Evolutionary conservation across 2,888 invertebrate genomes (phyloP).

Genomic region (Drepanosiphum platanoidis): DNA sequence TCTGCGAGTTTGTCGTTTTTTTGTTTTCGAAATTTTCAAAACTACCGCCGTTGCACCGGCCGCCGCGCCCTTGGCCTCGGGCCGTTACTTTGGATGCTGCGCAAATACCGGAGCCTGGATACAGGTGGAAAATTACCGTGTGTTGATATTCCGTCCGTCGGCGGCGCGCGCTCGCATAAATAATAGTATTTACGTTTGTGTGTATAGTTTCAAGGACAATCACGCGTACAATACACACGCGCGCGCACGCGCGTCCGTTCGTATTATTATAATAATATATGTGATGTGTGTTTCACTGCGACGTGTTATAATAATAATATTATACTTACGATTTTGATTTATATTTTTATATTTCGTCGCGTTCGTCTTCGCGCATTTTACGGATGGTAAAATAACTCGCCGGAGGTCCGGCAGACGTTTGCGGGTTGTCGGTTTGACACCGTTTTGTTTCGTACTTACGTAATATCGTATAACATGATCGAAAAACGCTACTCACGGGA

Average conservation of each 20-base stretch:
- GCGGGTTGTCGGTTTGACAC: no score
- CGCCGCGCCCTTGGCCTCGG: neutral
- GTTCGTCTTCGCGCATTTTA: slow-evolving; percentile 16
- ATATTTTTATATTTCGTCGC: neutral
- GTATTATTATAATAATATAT: no score
- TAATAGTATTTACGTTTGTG: slow-evolving; percentile 33
- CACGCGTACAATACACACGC: neutral
- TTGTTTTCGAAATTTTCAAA: neutral
- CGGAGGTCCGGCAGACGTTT: no score
- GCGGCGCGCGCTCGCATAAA: slow-evolving; percentile 41
- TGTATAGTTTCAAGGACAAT: slow-evolving; percentile 47
- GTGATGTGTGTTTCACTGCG: no score
- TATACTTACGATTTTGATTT: no score
- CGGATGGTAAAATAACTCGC: no score
- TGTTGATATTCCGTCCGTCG: slow-evolving; percentile 20
- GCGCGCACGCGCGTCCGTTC: neutral
- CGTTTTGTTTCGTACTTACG: no score
- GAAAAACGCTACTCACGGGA: no score
- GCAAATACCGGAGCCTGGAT: slow-evolving; percentile 47
- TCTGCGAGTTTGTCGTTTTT: neutral
- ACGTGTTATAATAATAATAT: no score
- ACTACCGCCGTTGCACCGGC: neutral
- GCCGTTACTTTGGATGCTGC: neutral
- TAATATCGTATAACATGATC: no score
- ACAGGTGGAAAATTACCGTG: slow-evolving; percentile 28